Evolutionary conservation across 2,113 vertebrate species (phyloP).

Genomic region (Microcebus jonahi): DNA sequence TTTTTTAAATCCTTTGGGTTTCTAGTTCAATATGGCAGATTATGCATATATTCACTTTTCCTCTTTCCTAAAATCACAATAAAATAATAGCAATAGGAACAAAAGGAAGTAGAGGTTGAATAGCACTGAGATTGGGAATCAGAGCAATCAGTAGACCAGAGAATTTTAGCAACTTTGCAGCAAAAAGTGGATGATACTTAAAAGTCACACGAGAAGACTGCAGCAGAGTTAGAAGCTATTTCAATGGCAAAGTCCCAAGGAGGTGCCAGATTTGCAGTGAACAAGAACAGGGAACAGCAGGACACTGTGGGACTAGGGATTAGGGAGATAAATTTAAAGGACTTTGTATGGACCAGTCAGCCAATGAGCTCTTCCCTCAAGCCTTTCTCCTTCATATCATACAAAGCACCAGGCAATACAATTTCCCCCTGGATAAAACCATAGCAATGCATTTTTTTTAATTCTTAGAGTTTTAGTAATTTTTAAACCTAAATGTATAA

Average conservation of each 20-base stretch:
- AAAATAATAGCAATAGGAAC: background rate
- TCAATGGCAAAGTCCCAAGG: background rate
- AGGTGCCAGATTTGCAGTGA: background rate
- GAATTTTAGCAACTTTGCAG: background rate
- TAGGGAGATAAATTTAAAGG: background rate
- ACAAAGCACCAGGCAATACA: background rate
- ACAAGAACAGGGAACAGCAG: background rate
- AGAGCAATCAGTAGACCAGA: background rate
- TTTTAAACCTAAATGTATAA: background rate
- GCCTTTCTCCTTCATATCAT: background rate
- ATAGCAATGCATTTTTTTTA: background rate
- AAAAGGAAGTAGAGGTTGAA: background rate
- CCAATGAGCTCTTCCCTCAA: background rate
- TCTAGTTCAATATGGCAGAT: background rate
- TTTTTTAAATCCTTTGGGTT: background rate
- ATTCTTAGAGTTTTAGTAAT: background rate
- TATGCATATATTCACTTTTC: background rate
- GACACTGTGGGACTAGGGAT: background rate
- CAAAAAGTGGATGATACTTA: background rate
- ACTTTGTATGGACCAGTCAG: background rate
- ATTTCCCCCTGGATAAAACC: background rate
- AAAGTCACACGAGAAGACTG: background rate
- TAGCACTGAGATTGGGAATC: background rate
- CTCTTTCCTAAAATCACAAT: constrained; percentile 14
- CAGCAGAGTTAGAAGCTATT: background rate